Conservation (phyloP, 2,797 vertebrate genomes). For the Pteronotus mesoamericanus region DNA sequence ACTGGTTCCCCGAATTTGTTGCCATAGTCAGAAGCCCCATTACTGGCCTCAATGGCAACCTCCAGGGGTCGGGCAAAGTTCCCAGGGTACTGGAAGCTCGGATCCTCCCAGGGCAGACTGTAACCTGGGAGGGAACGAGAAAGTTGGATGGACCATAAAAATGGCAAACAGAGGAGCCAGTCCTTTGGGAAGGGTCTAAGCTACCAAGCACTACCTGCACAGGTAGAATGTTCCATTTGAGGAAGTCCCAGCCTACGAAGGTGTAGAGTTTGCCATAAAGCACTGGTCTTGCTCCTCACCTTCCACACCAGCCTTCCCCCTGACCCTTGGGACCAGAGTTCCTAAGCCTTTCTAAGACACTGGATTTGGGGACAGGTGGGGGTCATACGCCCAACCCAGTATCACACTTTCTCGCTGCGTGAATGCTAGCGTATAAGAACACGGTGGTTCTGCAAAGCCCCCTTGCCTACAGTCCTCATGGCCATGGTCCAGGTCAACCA, state of each 20-base stretch:
- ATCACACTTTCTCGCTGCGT: background rate
- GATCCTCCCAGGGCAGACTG: constrained; percentile 90
- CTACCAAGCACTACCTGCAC: background rate
- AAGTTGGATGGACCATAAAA: background rate
- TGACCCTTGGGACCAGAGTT: background rate
- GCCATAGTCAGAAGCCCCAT: constrained; percentile 95
- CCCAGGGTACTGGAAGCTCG: constrained; percentile 86
- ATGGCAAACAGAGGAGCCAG: background rate
- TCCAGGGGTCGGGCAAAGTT: constrained; percentile 91
- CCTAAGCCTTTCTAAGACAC: background rate
- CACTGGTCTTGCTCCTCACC: background rate
- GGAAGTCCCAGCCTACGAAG: background rate
- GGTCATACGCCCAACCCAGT: background rate
- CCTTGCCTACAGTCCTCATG: background rate
- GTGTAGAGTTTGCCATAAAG: background rate
- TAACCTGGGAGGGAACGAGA: constrained; percentile 83
- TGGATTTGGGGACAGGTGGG: background rate
- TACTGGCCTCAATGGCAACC: constrained; percentile 91
- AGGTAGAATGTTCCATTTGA: background rate
- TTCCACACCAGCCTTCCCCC: background rate
- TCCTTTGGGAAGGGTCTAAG: background rate
- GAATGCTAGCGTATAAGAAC: background rate
- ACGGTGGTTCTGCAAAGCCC: background rate
- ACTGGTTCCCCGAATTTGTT: constrained; percentile 97
- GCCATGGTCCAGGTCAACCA: background rate